Percentiles rank a stretch among this genome's conserved stretches.
Conservation (phyloP, 2,888 invertebrate genomes). For the Caenorhabditis afra region DNA sequence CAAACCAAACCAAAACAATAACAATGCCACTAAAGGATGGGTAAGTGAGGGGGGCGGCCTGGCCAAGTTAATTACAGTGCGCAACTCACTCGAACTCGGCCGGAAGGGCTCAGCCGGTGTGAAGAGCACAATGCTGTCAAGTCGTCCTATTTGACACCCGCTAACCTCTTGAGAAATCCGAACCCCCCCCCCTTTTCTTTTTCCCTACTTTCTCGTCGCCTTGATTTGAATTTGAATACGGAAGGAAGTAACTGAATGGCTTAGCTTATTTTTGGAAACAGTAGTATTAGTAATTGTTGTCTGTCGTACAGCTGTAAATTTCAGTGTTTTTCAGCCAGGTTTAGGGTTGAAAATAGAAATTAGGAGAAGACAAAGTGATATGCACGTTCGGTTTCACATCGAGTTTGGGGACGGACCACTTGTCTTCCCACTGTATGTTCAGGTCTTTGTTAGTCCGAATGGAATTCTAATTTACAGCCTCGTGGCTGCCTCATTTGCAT, state of each 20-base stretch:
- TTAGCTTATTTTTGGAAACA: no score
- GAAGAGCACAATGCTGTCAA: conserved; percentile 30
- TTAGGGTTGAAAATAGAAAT: background rate
- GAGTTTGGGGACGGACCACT: no score
- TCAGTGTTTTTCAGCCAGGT: background rate
- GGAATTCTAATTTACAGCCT: conserved; percentile 50
- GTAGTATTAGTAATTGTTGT: no score
- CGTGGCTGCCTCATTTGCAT: conserved; percentile 54
- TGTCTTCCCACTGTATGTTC: conserved; percentile 29
- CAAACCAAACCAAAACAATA: conserved; percentile 41
- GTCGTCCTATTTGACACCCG: conserved; percentile 36
- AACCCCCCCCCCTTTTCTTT: no score
- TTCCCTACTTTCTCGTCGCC: background rate
- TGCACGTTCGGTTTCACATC: no score
- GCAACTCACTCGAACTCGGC: conserved; percentile 54
- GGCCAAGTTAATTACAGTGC: conserved; percentile 49
- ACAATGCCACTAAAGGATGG: background rate
- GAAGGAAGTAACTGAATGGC: no score
- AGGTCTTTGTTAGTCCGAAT: conserved; percentile 45
- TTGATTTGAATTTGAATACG: no score
- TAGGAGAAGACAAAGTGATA: background rate
- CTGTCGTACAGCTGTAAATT: no score
- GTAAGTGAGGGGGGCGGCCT: conserved; percentile 28
- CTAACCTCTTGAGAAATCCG: conserved; percentile 34
- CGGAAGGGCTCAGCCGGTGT: conserved; percentile 16